Conservation (phyloP, 2,797 vertebrate genomes). For the Falco columbarius region DNA sequence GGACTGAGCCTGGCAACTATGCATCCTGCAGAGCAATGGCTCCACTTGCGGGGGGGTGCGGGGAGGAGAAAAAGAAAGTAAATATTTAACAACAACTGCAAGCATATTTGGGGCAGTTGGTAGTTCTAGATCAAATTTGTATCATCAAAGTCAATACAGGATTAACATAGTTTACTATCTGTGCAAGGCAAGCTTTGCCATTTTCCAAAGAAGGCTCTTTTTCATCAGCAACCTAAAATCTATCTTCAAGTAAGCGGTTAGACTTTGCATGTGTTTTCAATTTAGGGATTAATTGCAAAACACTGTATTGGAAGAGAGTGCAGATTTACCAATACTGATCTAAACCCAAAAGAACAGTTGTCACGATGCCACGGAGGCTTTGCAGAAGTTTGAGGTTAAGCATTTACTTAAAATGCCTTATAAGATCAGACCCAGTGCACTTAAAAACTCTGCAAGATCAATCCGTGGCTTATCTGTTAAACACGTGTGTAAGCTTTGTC, state of each 20-base stretch:
- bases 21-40: background rate
- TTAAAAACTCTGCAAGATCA: background rate
- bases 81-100: background rate
- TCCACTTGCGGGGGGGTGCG: background rate
- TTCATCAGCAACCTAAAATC: background rate
- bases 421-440: conserved; percentile 5
- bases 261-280: background rate
- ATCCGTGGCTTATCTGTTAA: background rate
- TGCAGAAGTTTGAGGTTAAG: background rate
- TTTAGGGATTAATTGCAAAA: background rate
- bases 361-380: background rate
- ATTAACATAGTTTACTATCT: background rate
- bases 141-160: background rate
- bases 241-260: background rate
- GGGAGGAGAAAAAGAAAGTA: background rate
- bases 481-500: background rate
- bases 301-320: background rate
- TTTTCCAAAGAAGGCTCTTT: background rate
- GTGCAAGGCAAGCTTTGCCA: background rate
- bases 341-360: conserved; percentile 16
- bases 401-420: conserved; percentile 9
- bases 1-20: background rate
- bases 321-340: background rate
- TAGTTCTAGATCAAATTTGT: background rate
- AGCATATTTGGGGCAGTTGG: background rate